These are phyloP conservation scores for Chromis chromis DNA, from an alignment of 2,797 vertebrate species.

Conservation along the genomic window DNA sequence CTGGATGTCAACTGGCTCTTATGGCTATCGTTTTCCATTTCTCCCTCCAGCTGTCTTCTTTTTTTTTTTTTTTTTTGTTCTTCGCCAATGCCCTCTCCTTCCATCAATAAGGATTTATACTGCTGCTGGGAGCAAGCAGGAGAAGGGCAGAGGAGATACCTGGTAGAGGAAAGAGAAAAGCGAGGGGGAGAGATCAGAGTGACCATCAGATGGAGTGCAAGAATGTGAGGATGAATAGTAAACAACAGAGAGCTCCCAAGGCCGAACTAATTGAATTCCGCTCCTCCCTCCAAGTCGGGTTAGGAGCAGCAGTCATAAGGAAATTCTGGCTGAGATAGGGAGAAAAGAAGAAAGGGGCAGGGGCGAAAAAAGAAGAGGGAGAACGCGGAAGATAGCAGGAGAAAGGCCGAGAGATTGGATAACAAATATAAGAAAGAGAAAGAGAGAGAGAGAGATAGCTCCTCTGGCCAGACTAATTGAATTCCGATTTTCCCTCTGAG, in stretches of 20 bases:
- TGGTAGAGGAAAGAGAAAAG: slow-evolving; percentile 13
- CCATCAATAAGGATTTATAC: slow-evolving; percentile 68
- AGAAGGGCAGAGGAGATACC: slow-evolving; percentile 29
- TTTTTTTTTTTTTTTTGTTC: slow-evolving; percentile 6
- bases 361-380: not conserved
- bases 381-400: slow-evolving; percentile 27
- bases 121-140: slow-evolving; percentile 32
- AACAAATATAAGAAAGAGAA: slow-evolving; percentile 60
- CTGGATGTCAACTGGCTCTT: slow-evolving; percentile 65
- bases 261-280: slow-evolving; percentile 70
- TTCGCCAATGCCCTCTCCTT: slow-evolving; percentile 35
- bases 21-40: slow-evolving; percentile 54
- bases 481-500: slow-evolving; percentile 79
- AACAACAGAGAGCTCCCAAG: slow-evolving; percentile 54
- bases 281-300: slow-evolving; percentile 34
- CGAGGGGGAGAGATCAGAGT: slow-evolving; percentile 41
- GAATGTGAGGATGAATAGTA: slow-evolving; percentile 62
- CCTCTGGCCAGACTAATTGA: slow-evolving; percentile 78
- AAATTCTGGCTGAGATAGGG: slow-evolving; percentile 38
- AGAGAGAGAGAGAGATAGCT: slow-evolving; percentile 42
- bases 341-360: slow-evolving; percentile 12
- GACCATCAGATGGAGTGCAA: slow-evolving; percentile 55
- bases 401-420: slow-evolving; percentile 56
- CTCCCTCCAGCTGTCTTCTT: slow-evolving; percentile 37
- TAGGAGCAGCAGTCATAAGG: slow-evolving; percentile 36